These are phyloP conservation scores for Mus pahari DNA, from an alignment of 2,113 vertebrate genomes.

Conservation along the genomic window DNA sequence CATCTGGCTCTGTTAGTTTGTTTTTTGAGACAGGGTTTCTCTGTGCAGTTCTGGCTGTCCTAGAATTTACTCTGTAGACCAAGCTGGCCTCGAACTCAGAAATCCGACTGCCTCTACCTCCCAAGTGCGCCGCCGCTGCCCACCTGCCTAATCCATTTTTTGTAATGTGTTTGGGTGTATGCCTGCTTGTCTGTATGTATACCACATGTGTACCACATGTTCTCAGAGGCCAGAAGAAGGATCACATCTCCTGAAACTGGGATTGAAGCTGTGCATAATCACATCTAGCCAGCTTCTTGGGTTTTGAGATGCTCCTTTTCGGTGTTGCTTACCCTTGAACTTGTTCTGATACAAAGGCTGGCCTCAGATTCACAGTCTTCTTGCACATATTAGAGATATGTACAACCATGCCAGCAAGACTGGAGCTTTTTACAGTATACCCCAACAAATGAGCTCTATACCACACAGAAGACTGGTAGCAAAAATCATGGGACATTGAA, in stretches of 20 bases:
- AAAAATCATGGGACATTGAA: background rate
- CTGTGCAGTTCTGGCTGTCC: too few species aligned
- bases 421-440: background rate
- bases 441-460: background rate
- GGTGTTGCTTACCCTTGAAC: background rate
- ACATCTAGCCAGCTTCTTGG: background rate
- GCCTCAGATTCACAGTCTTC: background rate
- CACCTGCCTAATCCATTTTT: background rate
- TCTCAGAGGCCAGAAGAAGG: background rate
- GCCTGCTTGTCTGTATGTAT: background rate
- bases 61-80: too few species aligned
- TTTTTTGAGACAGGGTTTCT: too few species aligned
- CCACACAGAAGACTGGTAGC: background rate
- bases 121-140: too few species aligned
- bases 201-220: background rate
- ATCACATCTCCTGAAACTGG: background rate
- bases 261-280: background rate
- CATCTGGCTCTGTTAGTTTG: too few species aligned
- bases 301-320: background rate
- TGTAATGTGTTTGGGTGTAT: background rate
- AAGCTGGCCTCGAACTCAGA: too few species aligned
- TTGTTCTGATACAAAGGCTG: background rate
- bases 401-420: background rate
- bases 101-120: too few species aligned
- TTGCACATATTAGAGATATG: background rate